Evolutionary conservation across 2,888 invertebrate species (phyloP).

Genomic region (Exephanes ischioxanthus): DNA sequence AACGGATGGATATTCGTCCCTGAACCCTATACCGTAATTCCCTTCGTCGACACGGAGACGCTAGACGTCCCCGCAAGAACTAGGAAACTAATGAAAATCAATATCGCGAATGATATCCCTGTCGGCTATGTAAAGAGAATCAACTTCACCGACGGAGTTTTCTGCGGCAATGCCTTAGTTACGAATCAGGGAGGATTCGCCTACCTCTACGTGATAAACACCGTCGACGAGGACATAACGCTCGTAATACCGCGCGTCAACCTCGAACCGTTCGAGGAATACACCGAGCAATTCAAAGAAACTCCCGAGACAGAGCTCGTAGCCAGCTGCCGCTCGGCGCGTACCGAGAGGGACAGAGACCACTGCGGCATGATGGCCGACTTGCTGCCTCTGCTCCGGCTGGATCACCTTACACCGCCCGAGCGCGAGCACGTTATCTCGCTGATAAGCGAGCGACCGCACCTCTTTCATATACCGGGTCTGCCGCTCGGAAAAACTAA

Average conservation of each 20-base stretch:
- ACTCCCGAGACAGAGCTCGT: neutral
- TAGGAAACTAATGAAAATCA: neutral
- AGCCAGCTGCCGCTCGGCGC: neutral
- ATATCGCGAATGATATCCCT: neutral
- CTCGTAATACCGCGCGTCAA: slow-evolving; percentile 11
- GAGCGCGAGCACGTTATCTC: neutral
- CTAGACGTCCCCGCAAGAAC: neutral
- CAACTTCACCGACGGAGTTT: neutral
- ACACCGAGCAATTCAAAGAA: neutral
- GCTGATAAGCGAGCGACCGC: neutral
- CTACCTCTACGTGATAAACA: slow-evolving; percentile 19
- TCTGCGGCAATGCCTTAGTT: slow-evolving; percentile 18
- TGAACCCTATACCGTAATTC: neutral
- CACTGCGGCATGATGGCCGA: neutral
- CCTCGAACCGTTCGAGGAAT: neutral
- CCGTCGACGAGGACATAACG: slow-evolving; percentile 9
- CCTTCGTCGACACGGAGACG: neutral
- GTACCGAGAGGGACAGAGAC: neutral
- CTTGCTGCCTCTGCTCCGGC: neutral
- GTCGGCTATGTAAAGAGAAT: neutral
- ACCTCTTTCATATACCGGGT: neutral
- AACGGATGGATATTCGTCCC: slow-evolving; percentile 4
- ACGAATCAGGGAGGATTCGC: slow-evolving; percentile 9
- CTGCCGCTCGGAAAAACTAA: slow-evolving; percentile 12
- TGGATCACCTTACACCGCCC: neutral